These are phyloP conservation scores for Trypoxylus dichotomus DNA, from an alignment of 1,140 invertebrate genomes.

Conservation along the genomic window DNA sequence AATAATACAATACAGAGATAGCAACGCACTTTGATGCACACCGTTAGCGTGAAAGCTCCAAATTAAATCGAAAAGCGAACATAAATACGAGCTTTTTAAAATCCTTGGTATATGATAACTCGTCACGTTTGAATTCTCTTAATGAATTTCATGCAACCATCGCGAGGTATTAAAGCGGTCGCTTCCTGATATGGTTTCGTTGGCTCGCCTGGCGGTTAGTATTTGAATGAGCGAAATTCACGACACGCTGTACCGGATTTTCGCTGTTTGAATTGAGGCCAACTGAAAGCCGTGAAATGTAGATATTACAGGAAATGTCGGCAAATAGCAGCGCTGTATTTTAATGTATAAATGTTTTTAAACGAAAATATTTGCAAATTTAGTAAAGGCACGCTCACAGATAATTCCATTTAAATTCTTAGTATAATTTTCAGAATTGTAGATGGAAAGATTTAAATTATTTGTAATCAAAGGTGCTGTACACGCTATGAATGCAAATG, in stretches of 20 bases:
- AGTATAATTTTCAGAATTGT: neutral
- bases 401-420: neutral
- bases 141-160: neutral
- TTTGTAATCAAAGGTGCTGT: neutral
- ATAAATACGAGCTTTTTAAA: neutral
- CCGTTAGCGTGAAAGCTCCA: neutral
- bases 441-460: neutral
- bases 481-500: no score
- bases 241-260: neutral
- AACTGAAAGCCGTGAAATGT: neutral
- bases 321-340: neutral
- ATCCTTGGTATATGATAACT: neutral
- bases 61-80: neutral
- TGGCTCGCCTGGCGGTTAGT: neutral
- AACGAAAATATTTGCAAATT: neutral
- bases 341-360: neutral
- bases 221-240: neutral
- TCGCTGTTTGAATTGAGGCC: constrained; percentile 5
- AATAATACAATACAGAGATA: no score
- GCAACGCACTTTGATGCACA: no score
- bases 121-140: neutral
- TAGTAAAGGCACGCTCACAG: neutral
- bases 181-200: neutral
- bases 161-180: neutral
- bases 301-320: neutral